These are phyloP conservation scores for Tyria jacobaeae DNA, from an alignment of 2,888 invertebrate species.

Conservation along the genomic window DNA sequence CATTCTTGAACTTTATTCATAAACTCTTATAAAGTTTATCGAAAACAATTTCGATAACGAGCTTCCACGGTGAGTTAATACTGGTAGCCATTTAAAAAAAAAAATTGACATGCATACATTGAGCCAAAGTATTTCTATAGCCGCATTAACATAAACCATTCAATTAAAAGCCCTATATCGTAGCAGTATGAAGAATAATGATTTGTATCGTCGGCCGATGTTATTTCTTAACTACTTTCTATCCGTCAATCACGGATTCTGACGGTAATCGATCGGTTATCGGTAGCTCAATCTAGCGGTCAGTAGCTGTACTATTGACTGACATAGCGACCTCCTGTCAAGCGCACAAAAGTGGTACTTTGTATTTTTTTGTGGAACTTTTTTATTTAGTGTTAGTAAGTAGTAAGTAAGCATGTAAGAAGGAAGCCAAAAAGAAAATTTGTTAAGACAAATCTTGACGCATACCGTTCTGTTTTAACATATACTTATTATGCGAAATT, in stretches of 20 bases:
- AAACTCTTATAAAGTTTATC: conserved; percentile 59
- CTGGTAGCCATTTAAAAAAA: conserved; percentile 67
- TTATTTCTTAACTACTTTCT: conserved; percentile 62
- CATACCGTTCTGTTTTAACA: neutral
- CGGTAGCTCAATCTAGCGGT: conserved; percentile 72
- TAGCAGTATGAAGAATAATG: conserved; percentile 30
- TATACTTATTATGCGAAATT: neutral
- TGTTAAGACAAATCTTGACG: neutral
- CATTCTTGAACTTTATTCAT: conserved; percentile 55
- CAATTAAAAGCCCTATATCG: conserved; percentile 54
- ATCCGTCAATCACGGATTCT: conserved; percentile 71
- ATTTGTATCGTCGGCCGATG: conserved; percentile 17
- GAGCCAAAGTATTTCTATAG: conserved; percentile 36
- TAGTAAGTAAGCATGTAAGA: conserved; percentile 6
- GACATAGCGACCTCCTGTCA: conserved; percentile 52
- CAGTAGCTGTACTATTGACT: conserved; percentile 66
- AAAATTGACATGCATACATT: conserved; percentile 44
- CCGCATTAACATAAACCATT: conserved; percentile 24
- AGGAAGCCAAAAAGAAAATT: conserved; percentile 10
- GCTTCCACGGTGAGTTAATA: conserved; percentile 64
- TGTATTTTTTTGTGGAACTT: conserved; percentile 9
- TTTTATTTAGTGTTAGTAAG: conserved; percentile 1
- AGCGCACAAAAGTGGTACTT: conserved; percentile 11
- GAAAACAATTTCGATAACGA: conserved; percentile 75
- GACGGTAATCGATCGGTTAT: conserved; percentile 76